Percentiles rank a stretch among this genome's conserved stretches.
Conservation (phyloP, 2,797 vertebrate genomes). For the Sebastes elongatus region DNA sequence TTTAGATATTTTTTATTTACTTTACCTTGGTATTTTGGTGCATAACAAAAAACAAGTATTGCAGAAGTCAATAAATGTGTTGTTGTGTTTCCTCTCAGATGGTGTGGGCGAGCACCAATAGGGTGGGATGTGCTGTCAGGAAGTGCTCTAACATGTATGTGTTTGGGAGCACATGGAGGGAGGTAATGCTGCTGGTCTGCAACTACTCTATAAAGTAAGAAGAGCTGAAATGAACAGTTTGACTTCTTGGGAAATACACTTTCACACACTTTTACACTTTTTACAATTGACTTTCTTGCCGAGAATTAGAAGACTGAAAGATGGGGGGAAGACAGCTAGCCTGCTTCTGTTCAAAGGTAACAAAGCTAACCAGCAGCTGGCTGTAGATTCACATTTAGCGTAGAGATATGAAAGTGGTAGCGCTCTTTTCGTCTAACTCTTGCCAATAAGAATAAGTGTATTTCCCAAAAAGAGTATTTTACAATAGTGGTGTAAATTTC, state of each 20-base stretch:
- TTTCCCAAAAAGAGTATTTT: background rate
- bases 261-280: too few species aligned
- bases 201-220: slow-evolving; percentile 94
- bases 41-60: too few species aligned
- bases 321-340: too few species aligned
- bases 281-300: background rate
- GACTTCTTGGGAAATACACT: background rate
- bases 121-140: slow-evolving; percentile 88
- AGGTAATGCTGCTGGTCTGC: slow-evolving; percentile 87
- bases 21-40: too few species aligned
- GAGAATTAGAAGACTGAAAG: too few species aligned
- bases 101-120: slow-evolving; percentile 91
- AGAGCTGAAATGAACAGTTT: background rate
- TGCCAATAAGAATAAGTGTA: background rate
- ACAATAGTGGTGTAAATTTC: background rate
- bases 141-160: slow-evolving; percentile 85
- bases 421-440: background rate
- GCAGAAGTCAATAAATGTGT: background rate
- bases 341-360: background rate
- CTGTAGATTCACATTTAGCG: too few species aligned
- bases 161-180: slow-evolving; percentile 86
- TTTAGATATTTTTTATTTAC: background rate
- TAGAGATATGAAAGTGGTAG: background rate
- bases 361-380: too few species aligned
- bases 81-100: slow-evolving; percentile 79